Base-by-base conservation (phyloP, 2,797 vertebrate species). In the Eupleurogrammus muticus region DNA sequence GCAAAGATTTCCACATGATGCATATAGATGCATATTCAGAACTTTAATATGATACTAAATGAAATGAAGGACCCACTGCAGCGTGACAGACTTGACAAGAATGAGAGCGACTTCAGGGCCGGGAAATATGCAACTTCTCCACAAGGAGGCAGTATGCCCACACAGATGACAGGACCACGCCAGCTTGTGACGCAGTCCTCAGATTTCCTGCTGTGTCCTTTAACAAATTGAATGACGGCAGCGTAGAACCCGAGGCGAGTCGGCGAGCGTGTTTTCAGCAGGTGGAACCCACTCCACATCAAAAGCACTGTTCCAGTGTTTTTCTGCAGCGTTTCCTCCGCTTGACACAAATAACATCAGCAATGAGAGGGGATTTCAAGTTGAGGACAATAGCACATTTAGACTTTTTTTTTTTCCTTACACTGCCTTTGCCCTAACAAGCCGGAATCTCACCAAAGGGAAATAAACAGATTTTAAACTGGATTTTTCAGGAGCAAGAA, bases 131-230 rank as follows among this genome's bases (percentile, higher is more conserved):
- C 4, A 5, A 10, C 16, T 21, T 34, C 4, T 20, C 87, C 90
- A 89, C 83, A 59, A 48, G 90, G 84, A 66, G 90, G 88, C 89
- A 84, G 84, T 70, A 50, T 66, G 58, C 46, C 28, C 83, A 48
- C 75, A 87, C 57, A 28, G 44, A 70, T 70, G 14, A 40, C 1
- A 24, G 12, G 1, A 24, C 55, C 11, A 46, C 13, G n/a, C 12
- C 16, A 47, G 13, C 1, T 5, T 10, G 20, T 2, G n/a, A 12
- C 44, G 46, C 40, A 42, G 1, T 57, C 20, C 11, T 32, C 24
- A 62, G 1, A 38, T 66, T 62, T 66, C 60, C 57, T 61, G 21
- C 32, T 32, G n/a, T 54, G 60, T 76, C 36, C 28, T 56, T 57
- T 8, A 38, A 49, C 53, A 59, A 34, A 46, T 9, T 64, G 16